phyloP scores from a whole-genome alignment of 2,888 invertebrate species.

The Philereme transversata region DNA sequence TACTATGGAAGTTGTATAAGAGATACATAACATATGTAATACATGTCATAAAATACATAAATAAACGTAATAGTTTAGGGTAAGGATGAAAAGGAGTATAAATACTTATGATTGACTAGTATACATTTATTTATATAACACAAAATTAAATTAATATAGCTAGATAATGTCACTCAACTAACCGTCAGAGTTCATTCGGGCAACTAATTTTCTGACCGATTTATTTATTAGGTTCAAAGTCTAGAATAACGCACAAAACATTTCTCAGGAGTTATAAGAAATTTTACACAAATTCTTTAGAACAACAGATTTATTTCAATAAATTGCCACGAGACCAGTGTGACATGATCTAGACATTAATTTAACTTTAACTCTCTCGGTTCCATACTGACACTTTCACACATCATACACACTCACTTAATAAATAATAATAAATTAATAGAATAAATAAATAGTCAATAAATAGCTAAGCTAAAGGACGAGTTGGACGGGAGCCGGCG shows the following conservation, averaged over 20 bases:
- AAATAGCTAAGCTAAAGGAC: conserved; percentile 83
- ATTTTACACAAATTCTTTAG: conserved; percentile 75
- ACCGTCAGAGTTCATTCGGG: conserved; percentile 58
- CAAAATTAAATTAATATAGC: conserved; percentile 80
- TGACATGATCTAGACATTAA: conserved; percentile 85
- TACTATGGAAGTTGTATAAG: conserved; percentile 53
- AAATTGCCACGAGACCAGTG: conserved; percentile 83
- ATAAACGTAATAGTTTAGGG: conserved; percentile 58
- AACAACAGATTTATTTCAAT: conserved; percentile 84
- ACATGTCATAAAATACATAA: conserved; percentile 48
- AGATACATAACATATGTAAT: conserved; percentile 52
- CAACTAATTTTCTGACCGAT: conserved; percentile 80
- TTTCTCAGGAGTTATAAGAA: conserved; percentile 72
- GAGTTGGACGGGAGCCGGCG: conserved; percentile 74
- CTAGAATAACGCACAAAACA: conserved; percentile 69
- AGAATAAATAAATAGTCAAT: conserved; percentile 84
- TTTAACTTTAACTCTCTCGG: conserved; percentile 78
- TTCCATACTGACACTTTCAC: conserved; percentile 81
- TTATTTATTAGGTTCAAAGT: conserved; percentile 41
- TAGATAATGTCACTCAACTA: conserved; percentile 82
- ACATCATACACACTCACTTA: conserved; percentile 82
- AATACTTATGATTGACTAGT: conserved; percentile 78
- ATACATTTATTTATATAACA: conserved; percentile 69
- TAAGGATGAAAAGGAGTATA: conserved; percentile 59
- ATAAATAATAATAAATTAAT: conserved; percentile 85